Evolutionary conservation across 2,888 invertebrate species (phyloP).

Genomic region (Caradrina kadenii): DNA sequence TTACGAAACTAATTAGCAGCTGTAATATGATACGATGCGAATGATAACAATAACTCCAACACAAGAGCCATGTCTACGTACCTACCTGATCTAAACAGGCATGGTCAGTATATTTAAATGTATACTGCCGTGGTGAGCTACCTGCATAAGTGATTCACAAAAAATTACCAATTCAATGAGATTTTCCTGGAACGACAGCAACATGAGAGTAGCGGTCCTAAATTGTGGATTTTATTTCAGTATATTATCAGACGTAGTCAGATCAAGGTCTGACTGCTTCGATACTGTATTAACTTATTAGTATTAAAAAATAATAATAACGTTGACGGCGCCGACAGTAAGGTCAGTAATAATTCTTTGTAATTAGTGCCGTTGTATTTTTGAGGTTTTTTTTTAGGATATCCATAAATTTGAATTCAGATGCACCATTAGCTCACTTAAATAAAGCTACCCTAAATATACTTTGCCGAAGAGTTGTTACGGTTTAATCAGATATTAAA

Average conservation of each 20-base stretch:
- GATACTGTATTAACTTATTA: not conserved
- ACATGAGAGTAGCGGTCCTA: conserved; percentile 36
- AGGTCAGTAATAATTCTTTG: conserved; percentile 31
- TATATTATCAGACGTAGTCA: conserved; percentile 58
- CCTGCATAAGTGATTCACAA: conserved; percentile 75
- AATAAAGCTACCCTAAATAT: not conserved
- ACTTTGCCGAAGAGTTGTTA: too few relatives aligned
- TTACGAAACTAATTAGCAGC: conserved; percentile 3
- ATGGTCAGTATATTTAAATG: conserved; percentile 16
- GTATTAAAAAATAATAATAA: too few relatives aligned
- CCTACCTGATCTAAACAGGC: not conserved
- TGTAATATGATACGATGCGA: conserved; percentile 39
- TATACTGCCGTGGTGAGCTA: conserved; percentile 56
- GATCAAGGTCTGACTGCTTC: conserved; percentile 9
- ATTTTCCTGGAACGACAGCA: conserved; percentile 47
- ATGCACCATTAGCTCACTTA: not conserved
- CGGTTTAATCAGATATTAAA: too few relatives aligned
- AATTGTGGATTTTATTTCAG: conserved; percentile 65
- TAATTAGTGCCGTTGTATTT: not conserved
- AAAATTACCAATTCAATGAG: conserved; percentile 70
- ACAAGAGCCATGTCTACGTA: not conserved
- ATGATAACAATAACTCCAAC: conserved; percentile 1
- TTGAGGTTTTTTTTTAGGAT: not conserved
- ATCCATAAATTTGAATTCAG: not conserved
- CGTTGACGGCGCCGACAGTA: not conserved